Conservation (phyloP, 2,888 invertebrate species). For the Drosophila villosipedis region DNA sequence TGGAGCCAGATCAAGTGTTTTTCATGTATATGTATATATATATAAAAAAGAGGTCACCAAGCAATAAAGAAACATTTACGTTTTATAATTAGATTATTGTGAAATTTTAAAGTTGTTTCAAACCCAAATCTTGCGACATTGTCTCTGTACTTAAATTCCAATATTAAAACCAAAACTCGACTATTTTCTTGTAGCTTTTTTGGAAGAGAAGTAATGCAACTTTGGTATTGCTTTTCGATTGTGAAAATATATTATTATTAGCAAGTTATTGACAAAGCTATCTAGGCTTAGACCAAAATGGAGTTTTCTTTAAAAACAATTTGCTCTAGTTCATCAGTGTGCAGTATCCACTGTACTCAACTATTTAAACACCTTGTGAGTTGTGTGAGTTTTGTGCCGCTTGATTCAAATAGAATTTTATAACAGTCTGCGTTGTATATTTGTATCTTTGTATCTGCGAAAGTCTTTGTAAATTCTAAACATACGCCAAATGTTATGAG, state of each 20-base stretch:
- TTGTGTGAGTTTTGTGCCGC: conserved; percentile 24
- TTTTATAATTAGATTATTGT: not conserved
- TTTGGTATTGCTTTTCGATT: not conserved
- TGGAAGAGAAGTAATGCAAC: not conserved
- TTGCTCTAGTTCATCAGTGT: not conserved
- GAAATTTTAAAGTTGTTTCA: not conserved
- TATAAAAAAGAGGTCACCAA: not conserved
- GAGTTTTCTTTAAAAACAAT: not conserved
- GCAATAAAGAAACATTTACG: not conserved
- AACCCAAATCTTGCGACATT: not conserved
- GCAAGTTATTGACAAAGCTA: not conserved
- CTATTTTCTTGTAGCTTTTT: not conserved
- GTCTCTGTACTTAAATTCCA: not conserved
- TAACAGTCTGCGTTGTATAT: conserved; percentile 39
- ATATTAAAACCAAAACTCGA: not conserved
- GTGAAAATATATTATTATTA: not conserved
- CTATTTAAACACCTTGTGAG: conserved; percentile 45
- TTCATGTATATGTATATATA: not conserved
- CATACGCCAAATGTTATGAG: conserved; percentile 76
- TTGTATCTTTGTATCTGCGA: conserved; percentile 39
- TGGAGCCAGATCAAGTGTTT: not conserved
- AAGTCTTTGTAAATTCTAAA: conserved; percentile 70
- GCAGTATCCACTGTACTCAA: conserved; percentile 30
- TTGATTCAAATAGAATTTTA: conserved; percentile 64
- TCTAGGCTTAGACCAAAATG: not conserved